A percentile compares a stretch with the other conserved stretches of the same genome.
These are phyloP conservation scores for Aphodius sticticus DNA, from an alignment of 2,888 invertebrate genomes.

Conservation along the genomic window DNA sequence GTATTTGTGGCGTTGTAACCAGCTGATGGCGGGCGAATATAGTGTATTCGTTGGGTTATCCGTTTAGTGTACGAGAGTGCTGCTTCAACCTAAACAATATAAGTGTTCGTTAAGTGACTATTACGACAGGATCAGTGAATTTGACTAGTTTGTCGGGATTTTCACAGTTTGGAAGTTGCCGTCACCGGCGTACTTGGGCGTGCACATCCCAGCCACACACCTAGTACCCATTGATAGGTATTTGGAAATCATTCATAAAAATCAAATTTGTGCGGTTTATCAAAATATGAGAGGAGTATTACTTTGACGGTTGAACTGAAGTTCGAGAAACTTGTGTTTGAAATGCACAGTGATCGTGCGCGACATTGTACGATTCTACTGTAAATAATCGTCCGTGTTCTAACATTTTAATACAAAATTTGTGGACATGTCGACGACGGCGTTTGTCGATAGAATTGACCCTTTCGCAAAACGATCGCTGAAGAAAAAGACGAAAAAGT, in stretches of 20 bases:
- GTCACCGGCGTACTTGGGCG: slow-evolving; percentile 53
- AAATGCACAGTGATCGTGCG: slow-evolving; percentile 53
- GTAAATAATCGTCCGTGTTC: slow-evolving; percentile 40
- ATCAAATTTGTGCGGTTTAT: slow-evolving; percentile 45
- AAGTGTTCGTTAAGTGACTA: slow-evolving; percentile 34
- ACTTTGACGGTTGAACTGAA: slow-evolving; percentile 53
- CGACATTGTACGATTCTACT: slow-evolving; percentile 49
- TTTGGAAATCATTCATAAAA: slow-evolving; percentile 54
- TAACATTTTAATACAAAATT: slow-evolving; percentile 13
- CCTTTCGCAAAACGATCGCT: slow-evolving; percentile 98
- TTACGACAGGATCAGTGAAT: slow-evolving; percentile 30
- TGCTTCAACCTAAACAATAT: slow-evolving; percentile 27
- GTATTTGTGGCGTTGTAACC: slow-evolving; percentile 60
- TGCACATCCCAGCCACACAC: slow-evolving; percentile 53
- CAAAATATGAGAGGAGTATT: slow-evolving; percentile 51
- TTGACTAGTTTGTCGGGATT: slow-evolving; percentile 37
- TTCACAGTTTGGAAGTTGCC: slow-evolving; percentile 31
- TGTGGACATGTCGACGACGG: slow-evolving; percentile 76
- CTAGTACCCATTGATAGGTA: slow-evolving; percentile 54
- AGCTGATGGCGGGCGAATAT: slow-evolving; percentile 63
- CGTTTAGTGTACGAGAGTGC: slow-evolving; percentile 51
- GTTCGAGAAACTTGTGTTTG: slow-evolving; percentile 46
- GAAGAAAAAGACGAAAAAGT: slow-evolving; percentile 98
- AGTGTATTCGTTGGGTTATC: slow-evolving; percentile 56
- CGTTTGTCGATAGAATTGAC: slow-evolving; percentile 99